These are phyloP conservation scores for Characodon lateralis DNA, from an alignment of 2,797 vertebrate species.

Conservation along the genomic window DNA sequence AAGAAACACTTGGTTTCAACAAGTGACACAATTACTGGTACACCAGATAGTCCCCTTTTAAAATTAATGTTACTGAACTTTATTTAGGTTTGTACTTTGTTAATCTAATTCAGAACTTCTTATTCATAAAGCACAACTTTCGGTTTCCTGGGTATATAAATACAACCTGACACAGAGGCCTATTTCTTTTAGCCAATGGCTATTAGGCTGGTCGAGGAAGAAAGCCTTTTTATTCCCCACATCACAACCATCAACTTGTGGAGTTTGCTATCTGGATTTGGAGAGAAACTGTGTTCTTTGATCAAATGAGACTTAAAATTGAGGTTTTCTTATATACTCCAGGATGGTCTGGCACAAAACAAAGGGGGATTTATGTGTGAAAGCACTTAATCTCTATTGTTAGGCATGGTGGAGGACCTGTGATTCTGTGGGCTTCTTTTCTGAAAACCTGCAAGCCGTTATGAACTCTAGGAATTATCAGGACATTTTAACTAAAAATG, in stretches of 20 bases:
- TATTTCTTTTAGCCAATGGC: background rate
- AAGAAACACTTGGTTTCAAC: background rate
- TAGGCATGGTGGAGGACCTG: background rate
- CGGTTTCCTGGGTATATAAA: background rate
- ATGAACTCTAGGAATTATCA: background rate
- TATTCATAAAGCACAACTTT: background rate
- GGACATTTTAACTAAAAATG: background rate
- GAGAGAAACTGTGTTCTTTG: background rate
- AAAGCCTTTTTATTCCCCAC: no score
- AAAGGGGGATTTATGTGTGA: background rate
- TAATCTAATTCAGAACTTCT: background rate
- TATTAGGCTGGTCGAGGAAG: background rate
- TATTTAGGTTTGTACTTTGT: background rate
- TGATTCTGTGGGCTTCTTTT: background rate
- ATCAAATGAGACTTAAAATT: background rate
- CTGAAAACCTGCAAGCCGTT: background rate
- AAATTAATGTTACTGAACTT: background rate
- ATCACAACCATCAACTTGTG: no score
- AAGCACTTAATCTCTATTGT: background rate
- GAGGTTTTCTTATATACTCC: background rate
- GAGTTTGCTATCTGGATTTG: no score
- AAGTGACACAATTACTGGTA: background rate
- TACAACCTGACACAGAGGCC: background rate
- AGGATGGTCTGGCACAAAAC: background rate
- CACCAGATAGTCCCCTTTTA: background rate